Base-by-base conservation (phyloP, 2,888 invertebrate species). In the Acrobeloides nanus region DNA sequence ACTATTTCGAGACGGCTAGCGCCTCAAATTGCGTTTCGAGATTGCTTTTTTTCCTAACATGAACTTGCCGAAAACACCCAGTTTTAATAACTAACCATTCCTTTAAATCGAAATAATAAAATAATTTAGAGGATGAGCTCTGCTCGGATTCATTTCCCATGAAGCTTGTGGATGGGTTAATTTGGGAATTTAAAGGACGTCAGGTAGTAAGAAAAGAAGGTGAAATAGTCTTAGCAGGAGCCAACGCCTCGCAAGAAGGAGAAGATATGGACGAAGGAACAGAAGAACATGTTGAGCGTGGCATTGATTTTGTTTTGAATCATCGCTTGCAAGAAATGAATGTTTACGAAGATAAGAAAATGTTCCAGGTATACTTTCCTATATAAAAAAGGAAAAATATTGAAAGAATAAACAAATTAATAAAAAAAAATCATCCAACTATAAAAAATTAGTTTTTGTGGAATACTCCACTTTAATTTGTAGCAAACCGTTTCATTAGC, bases 91-190 rank as follows among this genome's bases (percentile, higher is more conserved):
- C n/a, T n/a, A n/a, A n/a, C n/a, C n/a, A n/a, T n/a, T n/a, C n/a
- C n/a, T n/a, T n/a, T n/a, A n/a, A n/a, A n/a, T n/a, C n/a, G n/a
- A n/a, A n/a, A n/a, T n/a, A n/a, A n/a, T n/a, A n/a, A n/a, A n/a
- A n/a, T n/a, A n/a, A n/a, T 81, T 83, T 67, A 89, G 90, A 88
- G 72, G 93, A 95, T 78, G 95, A 95, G 81, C 87, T 95, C 85
- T 90, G 90, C 82, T 89, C 90, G 50, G 95, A 95, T 79, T 84
- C 87, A 45, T 90, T 88, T 78, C 89, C 84, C 81, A 82, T 89
- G 66, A 89, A 89, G 78, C 78, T 90, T 62, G 82, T 90, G 35
- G 89, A 92, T 76, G 87, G 88, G n/a, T 51, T 60, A 12, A 46
- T 64, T 55, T 60, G 49, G 41, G 60, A 60, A 37, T 89, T 95